Base-by-base conservation (phyloP, 2,797 vertebrate species). In the Pipistrellus kuhlii region DNA sequence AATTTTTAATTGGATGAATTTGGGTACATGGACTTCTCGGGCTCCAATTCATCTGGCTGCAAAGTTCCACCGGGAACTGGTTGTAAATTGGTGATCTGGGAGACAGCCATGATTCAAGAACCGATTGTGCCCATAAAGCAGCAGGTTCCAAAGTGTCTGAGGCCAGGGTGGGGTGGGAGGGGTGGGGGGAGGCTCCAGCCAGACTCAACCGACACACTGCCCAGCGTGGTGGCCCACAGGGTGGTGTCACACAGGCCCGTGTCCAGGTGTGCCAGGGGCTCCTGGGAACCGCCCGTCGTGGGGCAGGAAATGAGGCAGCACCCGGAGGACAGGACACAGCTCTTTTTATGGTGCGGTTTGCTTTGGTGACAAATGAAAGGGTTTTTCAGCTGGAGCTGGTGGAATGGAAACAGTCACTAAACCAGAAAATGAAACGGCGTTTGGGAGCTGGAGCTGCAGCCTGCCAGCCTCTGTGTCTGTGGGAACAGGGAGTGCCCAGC, bases 361-460 rank as follows among this genome's bases (percentile, higher is more conserved):
- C 71, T 94, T 88, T 83, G 13, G n/a, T 51, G 91, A 91, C 48
- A 41, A 96, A 87, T 69, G 77, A 66, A 88, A 69, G 21, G 3
- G 11, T 7, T 88, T 82, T 90, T 72, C 72, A 69, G 53, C 87
- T 13, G 41, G 83, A 91, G 48, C 81, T 10, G 17, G 57, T 75
- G n/a, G 77, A 46, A 59, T 85, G 21, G 80, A 93, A 95, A 95
- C 86, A 93, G 86, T 71, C 84, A 25, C 15, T 20, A 83, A 62
- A 57, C n/a, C 0, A 2, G 88, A 72, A 94, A 93, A 92, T 87
- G 86, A 94, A 91, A 84, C 66, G 35, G 69, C 80, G 1, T 46
- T 14, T 48, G 71, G 55, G 78, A 88, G 20, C 73, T 20, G 59
- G 59, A 21, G 8, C 20, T 1, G 4, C 4, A 44, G 66, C 8